Conservation (phyloP, 2,888 invertebrate species). For the Bombylius discolor region DNA sequence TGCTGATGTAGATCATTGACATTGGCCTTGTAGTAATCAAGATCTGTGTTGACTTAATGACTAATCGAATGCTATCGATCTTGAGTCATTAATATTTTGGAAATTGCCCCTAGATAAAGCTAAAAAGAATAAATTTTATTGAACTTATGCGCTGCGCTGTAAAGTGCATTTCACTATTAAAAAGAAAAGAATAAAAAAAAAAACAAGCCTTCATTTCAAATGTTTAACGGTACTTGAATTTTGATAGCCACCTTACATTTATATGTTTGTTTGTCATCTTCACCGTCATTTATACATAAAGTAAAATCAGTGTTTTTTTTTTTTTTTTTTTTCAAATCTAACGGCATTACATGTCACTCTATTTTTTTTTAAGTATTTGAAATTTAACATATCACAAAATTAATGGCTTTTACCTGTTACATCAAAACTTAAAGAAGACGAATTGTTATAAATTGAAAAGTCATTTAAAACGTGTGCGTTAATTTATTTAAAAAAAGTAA, state of each 20-base stretch:
- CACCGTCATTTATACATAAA: not conserved
- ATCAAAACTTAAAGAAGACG: not conserved
- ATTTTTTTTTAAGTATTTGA: not conserved
- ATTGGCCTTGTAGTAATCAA: conserved; percentile 5
- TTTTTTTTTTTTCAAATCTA: not conserved
- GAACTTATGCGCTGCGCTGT: too few species aligned
- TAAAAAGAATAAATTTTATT: too few species aligned
- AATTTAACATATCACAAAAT: not conserved
- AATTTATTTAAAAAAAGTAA: too few species aligned
- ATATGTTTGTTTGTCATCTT: not conserved
- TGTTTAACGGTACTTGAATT: not conserved
- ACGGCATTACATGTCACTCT: not conserved
- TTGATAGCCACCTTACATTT: not conserved
- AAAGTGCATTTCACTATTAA: too few species aligned
- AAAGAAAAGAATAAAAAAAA: too few species aligned
- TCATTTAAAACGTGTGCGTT: too few species aligned
- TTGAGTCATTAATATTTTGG: conserved; percentile 6
- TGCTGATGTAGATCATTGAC: conserved; percentile 5
- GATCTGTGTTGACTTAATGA: conserved; percentile 9
- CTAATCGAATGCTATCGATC: conserved; percentile 4
- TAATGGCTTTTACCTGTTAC: not conserved
- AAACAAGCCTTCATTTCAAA: not conserved
- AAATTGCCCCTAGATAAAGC: not conserved
- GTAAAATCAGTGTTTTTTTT: not conserved
- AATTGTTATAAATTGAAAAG: not conserved